phyloP scores from a whole-genome alignment of 2,797 vertebrate genomes.

The Phataginus tetradactyla region DNA sequence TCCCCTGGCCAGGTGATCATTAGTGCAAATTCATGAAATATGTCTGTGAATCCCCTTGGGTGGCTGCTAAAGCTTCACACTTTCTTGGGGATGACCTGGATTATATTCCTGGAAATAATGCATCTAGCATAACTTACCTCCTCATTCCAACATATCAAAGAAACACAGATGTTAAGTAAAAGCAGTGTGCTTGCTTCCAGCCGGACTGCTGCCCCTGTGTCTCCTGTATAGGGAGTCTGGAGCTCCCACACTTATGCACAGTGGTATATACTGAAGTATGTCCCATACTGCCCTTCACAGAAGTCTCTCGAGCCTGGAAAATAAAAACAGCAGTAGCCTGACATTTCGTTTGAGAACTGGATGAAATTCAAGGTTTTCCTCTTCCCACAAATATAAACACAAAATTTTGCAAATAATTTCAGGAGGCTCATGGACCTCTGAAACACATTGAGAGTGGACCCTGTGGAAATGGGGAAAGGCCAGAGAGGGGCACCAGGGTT shows the following conservation, averaged over 20 bases:
- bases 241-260: not conserved
- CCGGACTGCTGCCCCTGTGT: not conserved
- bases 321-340: not conserved
- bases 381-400: not conserved
- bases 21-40: not conserved
- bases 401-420: not conserved
- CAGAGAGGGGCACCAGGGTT: not conserved
- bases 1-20: not conserved
- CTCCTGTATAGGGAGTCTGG: not conserved
- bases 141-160: not conserved
- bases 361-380: not conserved
- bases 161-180: not conserved
- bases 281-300: not conserved
- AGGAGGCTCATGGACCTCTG: not conserved
- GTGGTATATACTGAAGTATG: rapidly evolving
- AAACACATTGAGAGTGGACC: not conserved
- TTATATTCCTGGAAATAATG: not conserved
- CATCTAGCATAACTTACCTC: not conserved
- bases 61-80: not conserved
- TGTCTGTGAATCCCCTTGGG: not conserved
- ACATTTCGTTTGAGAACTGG: not conserved
- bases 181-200: not conserved
- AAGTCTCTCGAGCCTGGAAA: not conserved
- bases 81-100: not conserved
- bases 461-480: too few species aligned